Percentiles rank a stretch among this genome's conserved stretches.
Evolutionary conservation across 1,140 invertebrate species (phyloP).

Genomic region (Diorhabda sublineata): DNA sequence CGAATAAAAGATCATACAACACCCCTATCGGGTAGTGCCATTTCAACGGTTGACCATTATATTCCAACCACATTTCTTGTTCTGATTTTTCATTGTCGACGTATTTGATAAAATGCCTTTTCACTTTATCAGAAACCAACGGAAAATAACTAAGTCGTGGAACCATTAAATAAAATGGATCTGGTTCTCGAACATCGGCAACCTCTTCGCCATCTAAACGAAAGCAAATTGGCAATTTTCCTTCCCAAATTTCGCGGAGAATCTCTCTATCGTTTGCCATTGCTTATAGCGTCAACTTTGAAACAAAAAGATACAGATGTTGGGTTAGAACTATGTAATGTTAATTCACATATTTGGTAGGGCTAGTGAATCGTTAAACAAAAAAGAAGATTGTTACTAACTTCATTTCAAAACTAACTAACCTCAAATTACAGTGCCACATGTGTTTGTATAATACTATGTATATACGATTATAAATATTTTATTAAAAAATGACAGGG

Average conservation of each 20-base stretch:
- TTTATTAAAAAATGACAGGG: constrained; percentile 29
- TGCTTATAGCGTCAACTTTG: not conserved
- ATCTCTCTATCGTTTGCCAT: constrained; percentile 94
- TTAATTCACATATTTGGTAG: too few relatives aligned
- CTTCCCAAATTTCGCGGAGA: constrained; percentile 91
- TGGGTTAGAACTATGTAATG: too few relatives aligned
- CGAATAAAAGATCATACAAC: constrained; percentile 76
- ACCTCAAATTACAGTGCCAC: too few relatives aligned
- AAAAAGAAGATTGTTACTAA: too few relatives aligned
- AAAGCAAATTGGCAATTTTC: constrained; percentile 89
- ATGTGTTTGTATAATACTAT: too few relatives aligned
- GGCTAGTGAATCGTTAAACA: too few relatives aligned
- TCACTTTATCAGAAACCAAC: constrained; percentile 84
- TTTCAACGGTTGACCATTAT: constrained; percentile 86
- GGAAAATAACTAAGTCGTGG: constrained; percentile 94
- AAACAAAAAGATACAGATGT: too few relatives aligned
- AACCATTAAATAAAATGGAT: constrained; percentile 92
- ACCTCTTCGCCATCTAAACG: constrained; percentile 83
- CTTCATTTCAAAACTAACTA: too few relatives aligned
- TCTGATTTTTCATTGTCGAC: constrained; percentile 77
- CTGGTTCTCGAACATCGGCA: constrained; percentile 79
- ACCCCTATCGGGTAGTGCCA: constrained; percentile 97
- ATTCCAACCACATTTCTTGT: constrained; percentile 94
- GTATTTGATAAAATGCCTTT: constrained; percentile 83
- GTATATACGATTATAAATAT: too few relatives aligned